phyloP scores from a whole-genome alignment of 2,113 vertebrate species.

The Tinamus guttatus region DNA sequence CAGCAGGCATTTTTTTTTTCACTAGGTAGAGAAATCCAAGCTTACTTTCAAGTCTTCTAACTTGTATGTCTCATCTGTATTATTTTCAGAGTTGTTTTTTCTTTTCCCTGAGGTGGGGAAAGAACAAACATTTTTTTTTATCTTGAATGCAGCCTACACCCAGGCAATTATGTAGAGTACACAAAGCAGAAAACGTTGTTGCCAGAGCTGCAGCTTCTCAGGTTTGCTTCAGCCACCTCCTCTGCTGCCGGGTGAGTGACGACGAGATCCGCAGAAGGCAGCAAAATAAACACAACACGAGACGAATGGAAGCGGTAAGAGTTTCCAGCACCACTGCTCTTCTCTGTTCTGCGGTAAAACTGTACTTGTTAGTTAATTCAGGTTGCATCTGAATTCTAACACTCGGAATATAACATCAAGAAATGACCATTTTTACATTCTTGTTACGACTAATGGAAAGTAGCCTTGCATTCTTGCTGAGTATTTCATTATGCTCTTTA shows the following conservation, averaged over 20 bases:
- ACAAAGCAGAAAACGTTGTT: slow-evolving; percentile 48
- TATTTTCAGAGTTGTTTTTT: neutral
- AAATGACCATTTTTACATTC: too few species aligned
- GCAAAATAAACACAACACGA: neutral
- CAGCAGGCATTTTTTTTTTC: neutral
- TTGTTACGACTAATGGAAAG: too few species aligned
- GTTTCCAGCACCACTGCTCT: too few species aligned
- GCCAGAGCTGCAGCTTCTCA: neutral
- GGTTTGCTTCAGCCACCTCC: neutral
- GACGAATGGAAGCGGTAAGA: neutral
- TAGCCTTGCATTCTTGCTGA: too few species aligned
- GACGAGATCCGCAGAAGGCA: neutral
- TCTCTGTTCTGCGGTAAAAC: too few species aligned
- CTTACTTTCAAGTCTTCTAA: neutral
- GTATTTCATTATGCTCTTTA: neutral
- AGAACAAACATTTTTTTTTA: slow-evolving; percentile 35
- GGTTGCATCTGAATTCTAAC: too few species aligned
- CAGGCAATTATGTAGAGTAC: slow-evolving; percentile 54
- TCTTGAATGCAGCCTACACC: slow-evolving; percentile 49
- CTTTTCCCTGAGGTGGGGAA: slow-evolving; percentile 35
- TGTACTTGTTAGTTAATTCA: neutral
- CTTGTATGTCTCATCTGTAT: neutral
- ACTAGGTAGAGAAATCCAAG: neutral
- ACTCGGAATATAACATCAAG: too few species aligned
- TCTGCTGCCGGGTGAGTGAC: neutral